Percentiles rank a stretch among this genome's conserved stretches.
These are phyloP conservation scores for Calonectris borealis DNA, from an alignment of 2,113 vertebrate species.

Conservation along the genomic window DNA sequence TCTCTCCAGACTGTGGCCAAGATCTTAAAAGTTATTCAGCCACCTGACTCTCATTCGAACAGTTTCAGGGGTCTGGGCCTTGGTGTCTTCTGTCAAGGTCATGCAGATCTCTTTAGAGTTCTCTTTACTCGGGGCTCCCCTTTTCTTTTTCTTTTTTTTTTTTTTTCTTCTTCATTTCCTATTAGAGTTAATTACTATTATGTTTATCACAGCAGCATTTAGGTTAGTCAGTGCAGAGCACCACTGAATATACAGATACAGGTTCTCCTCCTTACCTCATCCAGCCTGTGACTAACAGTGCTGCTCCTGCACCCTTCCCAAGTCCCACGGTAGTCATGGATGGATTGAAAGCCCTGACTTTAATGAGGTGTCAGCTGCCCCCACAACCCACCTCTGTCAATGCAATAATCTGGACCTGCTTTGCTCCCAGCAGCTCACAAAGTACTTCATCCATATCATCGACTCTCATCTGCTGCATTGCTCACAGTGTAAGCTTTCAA, in stretches of 20 bases:
- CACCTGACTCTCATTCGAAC: not conserved
- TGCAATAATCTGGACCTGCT: not conserved
- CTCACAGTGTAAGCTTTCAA: not conserved
- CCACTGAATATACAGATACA: not conserved
- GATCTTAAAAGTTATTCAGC: not conserved
- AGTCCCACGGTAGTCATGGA: not conserved
- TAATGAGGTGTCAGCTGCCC: not conserved
- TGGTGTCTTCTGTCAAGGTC: not conserved
- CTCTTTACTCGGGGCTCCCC: not conserved
- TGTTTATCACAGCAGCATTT: not conserved
- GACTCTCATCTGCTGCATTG: not conserved
- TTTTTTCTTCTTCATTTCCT: not conserved
- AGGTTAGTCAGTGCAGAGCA: not conserved
- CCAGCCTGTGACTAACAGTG: not conserved
- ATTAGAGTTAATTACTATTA: not conserved
- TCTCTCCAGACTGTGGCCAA: not conserved
- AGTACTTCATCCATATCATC: not conserved
- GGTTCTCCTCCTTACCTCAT: not conserved
- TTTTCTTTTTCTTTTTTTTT: not conserved
- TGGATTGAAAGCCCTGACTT: not conserved
- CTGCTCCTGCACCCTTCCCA: not conserved
- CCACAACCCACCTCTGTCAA: not conserved
- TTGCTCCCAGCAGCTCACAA: not conserved
- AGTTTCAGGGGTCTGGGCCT: not conserved
- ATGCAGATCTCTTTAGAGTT: not conserved